Percentiles rank a stretch among this genome's conserved stretches.
These are phyloP conservation scores for Phorcus lineatus DNA, from an alignment of 2,888 invertebrate species.

Conservation along the genomic window DNA sequence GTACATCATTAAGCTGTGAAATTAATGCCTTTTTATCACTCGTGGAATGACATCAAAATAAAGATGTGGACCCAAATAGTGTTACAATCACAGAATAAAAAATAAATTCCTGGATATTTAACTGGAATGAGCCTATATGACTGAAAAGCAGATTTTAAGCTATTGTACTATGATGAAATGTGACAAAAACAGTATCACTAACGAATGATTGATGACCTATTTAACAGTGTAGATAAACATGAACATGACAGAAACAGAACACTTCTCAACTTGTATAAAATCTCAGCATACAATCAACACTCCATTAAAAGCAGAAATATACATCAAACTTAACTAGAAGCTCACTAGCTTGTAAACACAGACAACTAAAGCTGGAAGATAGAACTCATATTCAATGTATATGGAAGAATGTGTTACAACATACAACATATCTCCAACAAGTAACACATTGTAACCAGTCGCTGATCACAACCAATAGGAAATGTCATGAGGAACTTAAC, in stretches of 20 bases:
- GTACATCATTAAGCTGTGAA: too few relatives aligned
- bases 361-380: conserved; percentile 7
- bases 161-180: too few relatives aligned
- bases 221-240: not conserved
- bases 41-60: too few relatives aligned
- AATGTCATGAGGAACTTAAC: not conserved
- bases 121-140: too few relatives aligned
- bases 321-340: not conserved
- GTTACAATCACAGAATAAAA: too few relatives aligned
- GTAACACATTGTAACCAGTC: not conserved
- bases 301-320: not conserved
- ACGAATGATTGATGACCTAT: not conserved
- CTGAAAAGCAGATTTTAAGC: too few relatives aligned
- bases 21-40: too few relatives aligned
- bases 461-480: not conserved
- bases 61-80: too few relatives aligned
- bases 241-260: not conserved
- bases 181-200: too few relatives aligned
- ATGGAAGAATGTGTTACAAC: not conserved
- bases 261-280: not conserved
- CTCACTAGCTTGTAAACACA: not conserved
- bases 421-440: not conserved
- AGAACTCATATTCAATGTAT: not conserved
- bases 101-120: too few relatives aligned
- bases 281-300: not conserved